These are phyloP conservation scores for Brachymystax lenok DNA, from an alignment of 2,797 vertebrate species.

Conservation along the genomic window DNA sequence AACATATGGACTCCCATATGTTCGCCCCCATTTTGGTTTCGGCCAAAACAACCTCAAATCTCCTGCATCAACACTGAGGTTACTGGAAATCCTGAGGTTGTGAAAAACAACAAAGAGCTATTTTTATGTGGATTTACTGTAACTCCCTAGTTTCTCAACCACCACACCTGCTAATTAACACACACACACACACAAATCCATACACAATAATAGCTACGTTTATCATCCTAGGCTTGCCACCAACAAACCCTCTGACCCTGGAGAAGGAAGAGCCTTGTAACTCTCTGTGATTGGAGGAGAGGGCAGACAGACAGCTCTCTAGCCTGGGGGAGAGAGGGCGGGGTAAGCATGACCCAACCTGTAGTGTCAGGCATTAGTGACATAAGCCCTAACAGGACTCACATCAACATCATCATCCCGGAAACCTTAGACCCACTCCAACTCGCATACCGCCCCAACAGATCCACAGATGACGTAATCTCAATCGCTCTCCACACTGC, in stretches of 20 bases:
- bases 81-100: slow-evolving; percentile 70
- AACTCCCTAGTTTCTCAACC: slow-evolving; percentile 25
- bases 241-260: slow-evolving; percentile 47
- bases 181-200: slow-evolving; percentile 21
- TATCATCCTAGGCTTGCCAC: slow-evolving; percentile 58
- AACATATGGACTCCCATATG: slow-evolving; percentile 18
- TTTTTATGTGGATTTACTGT: slow-evolving; percentile 59
- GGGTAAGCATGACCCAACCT: slow-evolving; percentile 32
- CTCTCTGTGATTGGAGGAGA: slow-evolving; percentile 51
- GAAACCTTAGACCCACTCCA: no score
- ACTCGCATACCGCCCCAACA: no score
- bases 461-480: no score
- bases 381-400: background rate
- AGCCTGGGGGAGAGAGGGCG: slow-evolving; percentile 35
- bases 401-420: no score
- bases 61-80: slow-evolving; percentile 55
- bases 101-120: slow-evolving; percentile 12
- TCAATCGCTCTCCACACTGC: no score
- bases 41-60: slow-evolving; percentile 58
- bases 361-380: slow-evolving; percentile 51
- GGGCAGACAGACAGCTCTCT: slow-evolving; percentile 44
- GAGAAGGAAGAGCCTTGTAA: background rate
- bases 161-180: slow-evolving; percentile 32
- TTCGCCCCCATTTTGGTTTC: slow-evolving; percentile 58
- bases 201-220: slow-evolving; percentile 50